These are phyloP conservation scores for Lasioglossum vierecki DNA, from an alignment of 2,888 invertebrate species.

Conservation along the genomic window DNA sequence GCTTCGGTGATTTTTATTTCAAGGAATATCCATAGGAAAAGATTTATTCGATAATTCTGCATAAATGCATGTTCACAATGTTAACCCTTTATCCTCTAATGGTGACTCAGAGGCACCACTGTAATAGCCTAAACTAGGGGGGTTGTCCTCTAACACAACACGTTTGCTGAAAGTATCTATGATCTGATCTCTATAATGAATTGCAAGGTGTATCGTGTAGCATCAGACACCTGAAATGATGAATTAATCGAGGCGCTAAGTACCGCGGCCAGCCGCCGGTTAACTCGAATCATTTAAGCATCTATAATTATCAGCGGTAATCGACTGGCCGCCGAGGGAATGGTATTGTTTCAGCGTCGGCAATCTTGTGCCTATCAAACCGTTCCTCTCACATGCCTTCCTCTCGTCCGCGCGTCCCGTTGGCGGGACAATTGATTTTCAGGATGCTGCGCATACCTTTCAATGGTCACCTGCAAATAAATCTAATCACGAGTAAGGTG, in stretches of 20 bases:
- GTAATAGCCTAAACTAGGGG: not conserved
- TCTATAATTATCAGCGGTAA: slow-evolving; percentile 53
- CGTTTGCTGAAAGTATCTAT: not conserved
- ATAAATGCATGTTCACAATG: too few relatives aligned
- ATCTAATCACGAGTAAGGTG: slow-evolving; percentile 79
- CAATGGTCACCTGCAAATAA: slow-evolving; percentile 77
- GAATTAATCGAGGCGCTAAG: slow-evolving; percentile 36
- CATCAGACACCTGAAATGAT: not conserved
- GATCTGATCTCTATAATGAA: not conserved
- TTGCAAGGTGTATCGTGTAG: not conserved
- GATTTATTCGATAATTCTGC: too few relatives aligned
- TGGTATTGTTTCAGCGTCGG: slow-evolving; percentile 60
- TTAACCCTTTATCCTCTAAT: too few relatives aligned
- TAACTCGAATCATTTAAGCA: slow-evolving; percentile 44
- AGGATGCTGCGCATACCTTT: slow-evolving; percentile 74
- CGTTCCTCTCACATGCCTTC: slow-evolving; percentile 51
- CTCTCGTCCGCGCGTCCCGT: slow-evolving; percentile 51
- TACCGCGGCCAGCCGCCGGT: slow-evolving; percentile 24
- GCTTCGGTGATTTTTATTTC: not conserved
- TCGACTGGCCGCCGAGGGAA: slow-evolving; percentile 42
- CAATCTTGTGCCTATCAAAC: slow-evolving; percentile 64
- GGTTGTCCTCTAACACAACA: not conserved
- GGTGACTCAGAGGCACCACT: too few relatives aligned
- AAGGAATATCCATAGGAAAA: not conserved
- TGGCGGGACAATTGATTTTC: slow-evolving; percentile 75